Evolutionary conservation across 2,888 invertebrate species (phyloP), one percentile per base, ranked within the genome.

Genomic region (Eudemis profundana): DNA sequence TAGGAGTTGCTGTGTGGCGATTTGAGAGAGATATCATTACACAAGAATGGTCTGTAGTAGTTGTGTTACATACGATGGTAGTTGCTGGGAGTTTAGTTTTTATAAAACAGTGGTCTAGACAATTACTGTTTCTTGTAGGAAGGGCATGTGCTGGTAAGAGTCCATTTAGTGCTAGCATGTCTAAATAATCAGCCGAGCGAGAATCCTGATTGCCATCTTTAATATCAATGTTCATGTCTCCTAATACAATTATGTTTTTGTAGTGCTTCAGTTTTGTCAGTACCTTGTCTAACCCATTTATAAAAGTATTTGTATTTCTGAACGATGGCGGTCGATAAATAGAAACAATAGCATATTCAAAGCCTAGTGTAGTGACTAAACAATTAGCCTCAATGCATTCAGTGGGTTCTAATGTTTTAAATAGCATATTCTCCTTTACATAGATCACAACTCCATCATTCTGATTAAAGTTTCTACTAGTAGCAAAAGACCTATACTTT

Each of bases 331-430:
- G 47, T 15, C 47, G 23, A 14, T 49, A 49, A 12, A 49, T 23
- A 14, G 38, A 38, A 21, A 53, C 10, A 23, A 53, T 53, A 7
- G 53, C 53, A 40, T 23, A 53, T 14, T 53, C 38, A 5, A 3
- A 3, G 3, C 23, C 23, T 1, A 53, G 7, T 14, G 38, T 38
- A n/a, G 40, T 14, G n/a, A 53, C 19, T 23, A 53, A 10, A 23
- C 53, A 53, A 23, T 53, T 53, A n/a, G 40, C 53, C 7, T 53
- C 53, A 23, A 53, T 38, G 15, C 14, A 23, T 23, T 53, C 51
- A 1, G 51, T 36, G 12, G 51, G 53, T 40, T 53, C 53, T 0
- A 23, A 8, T 10, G 40, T 40, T 14, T 40, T 40, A 23, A 40
- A 23, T 4, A 23, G 8, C 3, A 40, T 1, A 21, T 14, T 14